These are phyloP conservation scores for Ceratosolen solmsi DNA, from an alignment of 1,140 invertebrate genomes.

Conservation along the genomic window DNA sequence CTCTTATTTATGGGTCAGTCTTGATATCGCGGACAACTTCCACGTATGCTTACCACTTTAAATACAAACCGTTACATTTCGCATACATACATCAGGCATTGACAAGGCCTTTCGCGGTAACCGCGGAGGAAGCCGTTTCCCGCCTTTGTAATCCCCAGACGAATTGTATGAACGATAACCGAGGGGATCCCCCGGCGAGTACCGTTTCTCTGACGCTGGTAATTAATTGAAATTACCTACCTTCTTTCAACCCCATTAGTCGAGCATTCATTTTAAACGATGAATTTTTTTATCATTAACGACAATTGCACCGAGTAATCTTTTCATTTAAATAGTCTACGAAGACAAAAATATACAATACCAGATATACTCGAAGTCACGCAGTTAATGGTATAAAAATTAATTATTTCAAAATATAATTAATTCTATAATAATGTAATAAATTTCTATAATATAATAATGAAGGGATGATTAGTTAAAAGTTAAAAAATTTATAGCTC, in stretches of 20 bases:
- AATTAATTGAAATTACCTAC: slow-evolving; percentile 67
- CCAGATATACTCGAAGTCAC: too few relatives aligned
- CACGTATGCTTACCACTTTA: not conserved
- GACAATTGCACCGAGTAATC: too few relatives aligned
- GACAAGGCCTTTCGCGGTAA: slow-evolving; percentile 39
- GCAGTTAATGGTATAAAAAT: too few relatives aligned
- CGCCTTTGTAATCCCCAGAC: slow-evolving; percentile 55
- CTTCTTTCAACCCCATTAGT: slow-evolving; percentile 61
- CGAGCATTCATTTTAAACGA: slow-evolving; percentile 53
- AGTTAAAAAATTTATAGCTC: too few relatives aligned
- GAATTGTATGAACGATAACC: slow-evolving; percentile 58
- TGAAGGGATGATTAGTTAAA: too few relatives aligned
- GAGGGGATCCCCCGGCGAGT: slow-evolving; percentile 41
- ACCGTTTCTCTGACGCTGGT: slow-evolving; percentile 55
- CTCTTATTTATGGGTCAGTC: slow-evolving; percentile 32
- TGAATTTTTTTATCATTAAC: not conserved
- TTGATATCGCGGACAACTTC: slow-evolving; percentile 22
- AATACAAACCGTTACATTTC: not conserved
- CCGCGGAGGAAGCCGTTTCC: slow-evolving; percentile 36
- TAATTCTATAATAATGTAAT: too few relatives aligned
- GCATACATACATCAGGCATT: slow-evolving; percentile 22
- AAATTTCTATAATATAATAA: too few relatives aligned
- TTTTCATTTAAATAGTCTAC: too few relatives aligned
- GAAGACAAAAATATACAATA: too few relatives aligned
- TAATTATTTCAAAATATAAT: too few relatives aligned